phyloP scores from a whole-genome alignment of 2,797 vertebrate genomes.

The Chelon auratus region DNA sequence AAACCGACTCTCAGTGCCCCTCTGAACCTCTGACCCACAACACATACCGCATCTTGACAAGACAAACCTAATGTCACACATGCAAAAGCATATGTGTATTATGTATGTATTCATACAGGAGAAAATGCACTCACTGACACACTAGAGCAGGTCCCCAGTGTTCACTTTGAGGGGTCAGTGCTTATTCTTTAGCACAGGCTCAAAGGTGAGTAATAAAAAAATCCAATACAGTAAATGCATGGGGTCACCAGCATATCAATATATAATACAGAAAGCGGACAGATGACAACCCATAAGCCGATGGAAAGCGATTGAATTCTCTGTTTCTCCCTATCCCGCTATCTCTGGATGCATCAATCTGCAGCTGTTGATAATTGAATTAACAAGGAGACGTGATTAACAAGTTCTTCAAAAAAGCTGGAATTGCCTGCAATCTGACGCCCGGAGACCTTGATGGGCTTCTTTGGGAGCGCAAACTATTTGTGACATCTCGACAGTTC shows the following conservation, averaged over 20 bases:
- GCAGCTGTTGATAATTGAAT: constrained; percentile 84
- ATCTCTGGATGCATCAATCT: constrained; percentile 81
- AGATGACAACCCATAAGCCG: constrained; percentile 90
- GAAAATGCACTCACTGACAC: constrained; percentile 17
- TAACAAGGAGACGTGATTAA: constrained; percentile 83
- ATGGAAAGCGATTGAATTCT: constrained; percentile 80
- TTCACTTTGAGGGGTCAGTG: constrained; percentile 88
- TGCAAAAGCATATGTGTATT: constrained; percentile 61
- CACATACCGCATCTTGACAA: constrained; percentile 61
- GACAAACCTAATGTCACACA: constrained; percentile 62
- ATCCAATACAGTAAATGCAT: constrained; percentile 89
- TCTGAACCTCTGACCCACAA: constrained; percentile 73
- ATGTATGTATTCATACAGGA: constrained; percentile 53
- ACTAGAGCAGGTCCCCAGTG: constrained; percentile 59
- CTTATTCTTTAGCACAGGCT: constrained; percentile 88
- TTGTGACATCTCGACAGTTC: constrained; percentile 82
- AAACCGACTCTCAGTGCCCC: constrained; percentile 69
- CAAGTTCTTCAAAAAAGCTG: constrained; percentile 84
- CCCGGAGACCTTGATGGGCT: constrained; percentile 71
- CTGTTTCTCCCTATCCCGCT: constrained; percentile 70
- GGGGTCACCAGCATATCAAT: constrained; percentile 84
- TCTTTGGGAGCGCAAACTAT: constrained; percentile 77
- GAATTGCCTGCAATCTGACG: constrained; percentile 77
- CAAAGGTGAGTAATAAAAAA: constrained; percentile 93
- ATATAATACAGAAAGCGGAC: constrained; percentile 87